Percentiles rank a stretch among this genome's conserved stretches.
These are phyloP conservation scores for Phycodurus eques DNA, from an alignment of 2,113 vertebrate species.

Conservation along the genomic window DNA sequence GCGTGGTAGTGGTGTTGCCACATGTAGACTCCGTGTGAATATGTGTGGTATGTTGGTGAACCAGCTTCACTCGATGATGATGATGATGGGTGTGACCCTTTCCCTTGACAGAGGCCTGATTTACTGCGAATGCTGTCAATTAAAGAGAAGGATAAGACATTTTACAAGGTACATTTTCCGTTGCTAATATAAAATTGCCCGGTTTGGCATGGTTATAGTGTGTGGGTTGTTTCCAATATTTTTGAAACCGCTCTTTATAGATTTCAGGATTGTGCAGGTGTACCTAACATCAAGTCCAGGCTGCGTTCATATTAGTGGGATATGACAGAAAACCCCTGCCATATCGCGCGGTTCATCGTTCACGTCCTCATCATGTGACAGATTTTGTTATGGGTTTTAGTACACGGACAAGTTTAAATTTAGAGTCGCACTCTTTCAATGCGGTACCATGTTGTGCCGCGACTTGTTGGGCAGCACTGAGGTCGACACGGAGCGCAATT, in stretches of 20 bases:
- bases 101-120: constrained; percentile 25
- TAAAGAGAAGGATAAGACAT: neutral
- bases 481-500: neutral
- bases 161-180: too few species aligned
- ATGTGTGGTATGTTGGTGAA: constrained; percentile 71
- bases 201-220: neutral
- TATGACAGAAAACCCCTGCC: too few species aligned
- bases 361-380: neutral
- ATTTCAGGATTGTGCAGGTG: neutral
- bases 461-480: neutral
- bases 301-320: neutral
- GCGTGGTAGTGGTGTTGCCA: constrained; percentile 57
- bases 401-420: neutral
- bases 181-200: neutral
- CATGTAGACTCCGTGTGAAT: constrained; percentile 44
- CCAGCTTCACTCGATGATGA: constrained; percentile 50
- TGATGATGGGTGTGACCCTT: constrained; percentile 47
- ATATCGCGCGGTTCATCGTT: neutral
- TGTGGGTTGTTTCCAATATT: neutral
- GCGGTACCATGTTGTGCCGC: too few species aligned
- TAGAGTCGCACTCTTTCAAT: neutral
- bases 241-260: neutral
- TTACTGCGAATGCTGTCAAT: constrained; percentile 25
- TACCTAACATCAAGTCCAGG: neutral
- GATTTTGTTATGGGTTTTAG: neutral